phyloP scores from a whole-genome alignment of 2,888 invertebrate species.

The Zygothrica quintamaculata region DNA sequence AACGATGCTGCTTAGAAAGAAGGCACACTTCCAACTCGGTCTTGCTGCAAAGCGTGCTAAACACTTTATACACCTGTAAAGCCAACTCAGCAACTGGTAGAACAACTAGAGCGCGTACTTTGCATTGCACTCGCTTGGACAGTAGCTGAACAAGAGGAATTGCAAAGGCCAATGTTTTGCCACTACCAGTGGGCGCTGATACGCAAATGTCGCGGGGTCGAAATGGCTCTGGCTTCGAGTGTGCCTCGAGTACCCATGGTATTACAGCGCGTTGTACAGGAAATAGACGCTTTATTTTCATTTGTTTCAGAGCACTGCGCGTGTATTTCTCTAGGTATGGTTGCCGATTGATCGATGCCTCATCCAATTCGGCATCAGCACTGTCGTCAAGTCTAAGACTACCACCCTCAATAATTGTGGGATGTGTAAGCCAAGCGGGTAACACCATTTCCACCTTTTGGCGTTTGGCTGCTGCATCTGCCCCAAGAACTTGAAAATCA shows the following conservation, averaged over 20 bases:
- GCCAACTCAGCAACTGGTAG: slow-evolving; percentile 97
- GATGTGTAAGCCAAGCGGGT: slow-evolving; percentile 94
- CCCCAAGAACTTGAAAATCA: slow-evolving; percentile 87
- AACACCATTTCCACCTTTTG: slow-evolving; percentile 89
- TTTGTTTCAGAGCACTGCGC: slow-evolving; percentile 87
- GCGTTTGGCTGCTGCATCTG: slow-evolving; percentile 87
- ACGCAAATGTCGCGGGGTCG: slow-evolving; percentile 96
- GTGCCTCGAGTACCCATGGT: slow-evolving; percentile 89
- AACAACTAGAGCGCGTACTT: slow-evolving; percentile 93
- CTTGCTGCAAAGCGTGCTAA: slow-evolving; percentile 88
- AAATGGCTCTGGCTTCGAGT: slow-evolving; percentile 86
- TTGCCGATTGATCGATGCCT: slow-evolving; percentile 56
- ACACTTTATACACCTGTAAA: slow-evolving; percentile 93
- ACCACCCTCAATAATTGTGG: slow-evolving; percentile 89
- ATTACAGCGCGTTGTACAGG: slow-evolving; percentile 93
- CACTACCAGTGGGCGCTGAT: slow-evolving; percentile 98
- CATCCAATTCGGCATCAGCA: slow-evolving; percentile 86
- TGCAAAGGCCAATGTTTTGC: slow-evolving; percentile 97
- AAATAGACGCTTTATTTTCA: slow-evolving; percentile 91
- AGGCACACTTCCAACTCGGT: slow-evolving; percentile 90
- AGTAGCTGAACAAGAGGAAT: slow-evolving; percentile 93
- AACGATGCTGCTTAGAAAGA: slow-evolving; percentile 88
- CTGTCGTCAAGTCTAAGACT: slow-evolving; percentile 84
- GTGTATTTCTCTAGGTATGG: slow-evolving; percentile 87
- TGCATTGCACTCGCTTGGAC: slow-evolving; percentile 86